Base-by-base conservation (phyloP, 2,797 vertebrate genomes). In the Darevskia mixta region DNA sequence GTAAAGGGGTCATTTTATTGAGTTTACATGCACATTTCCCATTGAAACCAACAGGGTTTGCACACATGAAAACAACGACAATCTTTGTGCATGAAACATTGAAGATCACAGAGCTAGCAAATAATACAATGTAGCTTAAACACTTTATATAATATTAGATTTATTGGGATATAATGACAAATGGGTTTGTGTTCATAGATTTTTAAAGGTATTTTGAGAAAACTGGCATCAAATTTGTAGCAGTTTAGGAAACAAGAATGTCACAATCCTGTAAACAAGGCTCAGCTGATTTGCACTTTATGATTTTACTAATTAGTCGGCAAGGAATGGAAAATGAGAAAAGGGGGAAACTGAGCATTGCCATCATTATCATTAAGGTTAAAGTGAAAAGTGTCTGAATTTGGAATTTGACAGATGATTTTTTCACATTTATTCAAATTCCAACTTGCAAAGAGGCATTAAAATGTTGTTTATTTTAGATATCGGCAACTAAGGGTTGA, bases 151-250 rank as follows among this genome's bases (percentile, higher is more conserved):
- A 79, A 86, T 71, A 80, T 80, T 71, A 69, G 29, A 67, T 29
- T 45, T 66, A 49, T 75, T 20, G 17, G 23, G 43, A n/a, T 38
- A 27, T 69, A 38, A 79, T 58, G n/a, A 58, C 45, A 79, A 79
- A 79, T 55, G 43, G 15, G n/a, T 55, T 79, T 79, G 77, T 86
- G 76, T n/a, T 86, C 43, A 38, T 87, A 38, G 69, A 45, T 64
- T 61, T 58, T 64, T 61, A 87, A 87, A 81, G 49, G 5, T 87
- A 81, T 81, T 15, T 43, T 73, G 78, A 87, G 45, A 73, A 87
- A 87, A 81, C 32, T 61, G 35, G 49, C n/a, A 87, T 25, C 49
- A 81, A 11, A 43, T 80, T 64, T 87, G 35, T 20, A 73, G 49
- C 18, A 72, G 49, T 35, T 81, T 87, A 58, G 72, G 20, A 61